Conservation (phyloP, 2,888 invertebrate genomes). For the Idaea dimidiata region DNA sequence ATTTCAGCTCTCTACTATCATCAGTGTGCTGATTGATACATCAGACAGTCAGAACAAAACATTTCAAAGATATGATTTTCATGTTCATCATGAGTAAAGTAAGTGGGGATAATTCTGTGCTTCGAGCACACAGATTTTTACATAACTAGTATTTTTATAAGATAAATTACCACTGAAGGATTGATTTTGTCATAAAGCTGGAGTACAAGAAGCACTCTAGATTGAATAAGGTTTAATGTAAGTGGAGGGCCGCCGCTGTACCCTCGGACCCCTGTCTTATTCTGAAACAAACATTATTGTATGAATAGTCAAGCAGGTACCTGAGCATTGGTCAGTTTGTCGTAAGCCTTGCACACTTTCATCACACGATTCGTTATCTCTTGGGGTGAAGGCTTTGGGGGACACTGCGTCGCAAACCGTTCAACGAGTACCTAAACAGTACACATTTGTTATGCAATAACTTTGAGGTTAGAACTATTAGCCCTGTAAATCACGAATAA, state of each 20-base stretch:
- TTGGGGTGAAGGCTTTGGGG: constrained; percentile 78
- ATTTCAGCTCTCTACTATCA: too few species aligned
- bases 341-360: constrained; percentile 92
- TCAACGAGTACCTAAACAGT: constrained; percentile 70
- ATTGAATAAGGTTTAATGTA: constrained; percentile 89
- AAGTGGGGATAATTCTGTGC: too few species aligned
- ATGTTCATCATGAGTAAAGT: too few species aligned
- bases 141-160: not conserved
- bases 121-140: too few species aligned
- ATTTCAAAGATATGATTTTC: too few species aligned
- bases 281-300: constrained; percentile 79
- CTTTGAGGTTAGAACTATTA: constrained; percentile 63
- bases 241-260: constrained; percentile 89
- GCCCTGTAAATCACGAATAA: constrained; percentile 3
- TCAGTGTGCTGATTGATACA: too few species aligned
- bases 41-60: too few species aligned
- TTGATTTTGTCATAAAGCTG: constrained; percentile 99
- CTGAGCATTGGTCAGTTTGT: constrained; percentile 93
- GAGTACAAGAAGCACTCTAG: constrained; percentile 96
- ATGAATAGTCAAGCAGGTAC: constrained; percentile 77
- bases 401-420: constrained; percentile 51
- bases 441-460: constrained; percentile 78
- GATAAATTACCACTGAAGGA: constrained; percentile 89
- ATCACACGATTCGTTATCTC: constrained; percentile 90
- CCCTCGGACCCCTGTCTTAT: constrained; percentile 84